Base-by-base conservation (phyloP, 2,113 vertebrate species). In the Ancistrus triradiatus region DNA sequence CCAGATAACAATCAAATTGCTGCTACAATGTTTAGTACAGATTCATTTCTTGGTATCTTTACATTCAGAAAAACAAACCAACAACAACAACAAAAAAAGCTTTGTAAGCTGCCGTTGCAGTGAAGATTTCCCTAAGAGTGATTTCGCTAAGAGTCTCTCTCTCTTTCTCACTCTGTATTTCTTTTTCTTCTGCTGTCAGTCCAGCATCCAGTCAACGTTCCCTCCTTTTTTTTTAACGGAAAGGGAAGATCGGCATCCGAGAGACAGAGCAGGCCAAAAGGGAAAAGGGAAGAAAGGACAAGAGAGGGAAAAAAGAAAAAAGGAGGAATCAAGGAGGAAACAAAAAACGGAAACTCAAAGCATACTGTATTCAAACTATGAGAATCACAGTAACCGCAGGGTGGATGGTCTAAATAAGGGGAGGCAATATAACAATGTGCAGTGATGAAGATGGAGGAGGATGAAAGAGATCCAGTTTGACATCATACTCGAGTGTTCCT, bases 181-280 rank as follows among this genome's bases (percentile, higher is more conserved):
- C 60, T 57, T 75, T 47, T 63, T 68, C 71, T 71, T 78, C 66
- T 88, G 87, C 82, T 85, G 87, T 88, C 86, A 67, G 81, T 89
- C 88, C 88, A 89, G 81, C 86, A 85, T 78, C 88, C 85, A 62
- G 84, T 88, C 76, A 86, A 82, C 31, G 86, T 82, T 74, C 83
- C 86, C 74, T 83, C 86, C 69, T 72, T 75, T 66, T 69, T 68
- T 81, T 79, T 81, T 65, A 55, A 66, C 44, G 51, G 80, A 76
- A 76, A 70, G 11, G 53, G 80, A 83, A 84, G 83, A 78, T 81
- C 72, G 62, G 76, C 72, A 76, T 84, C 81, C 71, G 37, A 78
- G 64, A 71, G 68, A 72, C 50, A 73, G 64, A 71, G 59, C 50
- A 58, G 59, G 49, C 38, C 69, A 77, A 78, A 81, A 57, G 50